Evolutionary conservation across 2,888 invertebrate species (phyloP).

Genomic region (Merodon equestris): DNA sequence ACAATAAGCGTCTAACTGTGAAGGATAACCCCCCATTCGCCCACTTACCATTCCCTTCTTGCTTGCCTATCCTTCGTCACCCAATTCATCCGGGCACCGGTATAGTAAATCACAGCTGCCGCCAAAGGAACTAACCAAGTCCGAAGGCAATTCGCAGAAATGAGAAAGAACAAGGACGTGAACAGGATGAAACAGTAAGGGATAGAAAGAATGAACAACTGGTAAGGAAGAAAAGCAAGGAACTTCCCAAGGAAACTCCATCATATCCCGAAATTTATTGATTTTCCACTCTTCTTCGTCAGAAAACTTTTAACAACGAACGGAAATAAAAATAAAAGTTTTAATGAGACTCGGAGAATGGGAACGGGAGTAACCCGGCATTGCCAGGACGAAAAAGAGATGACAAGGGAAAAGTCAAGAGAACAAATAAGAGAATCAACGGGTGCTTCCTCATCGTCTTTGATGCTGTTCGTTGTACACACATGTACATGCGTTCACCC

Average conservation of each 20-base stretch:
- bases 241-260: slow-evolving; percentile 39
- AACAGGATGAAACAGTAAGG: slow-evolving; percentile 9
- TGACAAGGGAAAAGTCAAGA: slow-evolving; percentile 1
- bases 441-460: slow-evolving; percentile 50
- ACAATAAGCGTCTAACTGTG: slow-evolving; percentile 64
- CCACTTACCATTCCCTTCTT: too few species aligned
- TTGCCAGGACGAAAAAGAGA: slow-evolving; percentile 8
- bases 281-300: slow-evolving; percentile 47
- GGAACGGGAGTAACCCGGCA: too few species aligned
- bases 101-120: slow-evolving; percentile 43
- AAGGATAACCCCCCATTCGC: slow-evolving; percentile 46
- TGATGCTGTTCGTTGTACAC: not conserved
- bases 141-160: slow-evolving; percentile 4
- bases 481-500: slow-evolving; percentile 45
- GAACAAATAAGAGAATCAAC: slow-evolving; percentile 4
- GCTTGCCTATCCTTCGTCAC: too few species aligned
- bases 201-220: slow-evolving; percentile 16
- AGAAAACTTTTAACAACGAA: slow-evolving; percentile 8
- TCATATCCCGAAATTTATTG: slow-evolving; percentile 63
- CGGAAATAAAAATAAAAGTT: slow-evolving; percentile 53
- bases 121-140: slow-evolving; percentile 27
- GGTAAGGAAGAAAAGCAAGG: slow-evolving; percentile 12
- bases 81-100: not conserved
- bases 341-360: slow-evolving; percentile 25
- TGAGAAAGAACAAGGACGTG: slow-evolving; percentile 11